phyloP scores from a whole-genome alignment of 2,797 vertebrate species.

The Pipistrellus kuhlii region DNA sequence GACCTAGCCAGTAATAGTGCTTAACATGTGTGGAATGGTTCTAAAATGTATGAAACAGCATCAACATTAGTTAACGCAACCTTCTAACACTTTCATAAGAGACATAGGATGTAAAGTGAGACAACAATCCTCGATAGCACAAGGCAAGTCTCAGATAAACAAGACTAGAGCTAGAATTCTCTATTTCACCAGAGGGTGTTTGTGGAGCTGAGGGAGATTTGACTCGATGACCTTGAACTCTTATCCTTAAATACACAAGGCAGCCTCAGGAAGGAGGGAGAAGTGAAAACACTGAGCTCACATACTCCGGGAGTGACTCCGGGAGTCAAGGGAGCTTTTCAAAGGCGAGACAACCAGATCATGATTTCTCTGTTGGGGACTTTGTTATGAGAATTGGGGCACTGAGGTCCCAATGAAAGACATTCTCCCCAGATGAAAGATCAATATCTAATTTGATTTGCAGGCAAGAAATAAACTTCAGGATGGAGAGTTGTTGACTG shows the following conservation, averaged over 20 bases:
- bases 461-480: slow-evolving; percentile 64
- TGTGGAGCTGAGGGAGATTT: slow-evolving; percentile 13
- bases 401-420: slow-evolving; percentile 56
- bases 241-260: slow-evolving; percentile 47
- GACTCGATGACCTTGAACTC: slow-evolving; percentile 41
- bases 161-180: not conserved
- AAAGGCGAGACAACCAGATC: slow-evolving; percentile 30
- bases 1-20: not conserved
- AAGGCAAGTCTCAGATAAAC: slow-evolving; percentile 34
- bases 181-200: not conserved
- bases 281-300: not conserved
- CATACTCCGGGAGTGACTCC: not conserved
- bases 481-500: slow-evolving; percentile 4
- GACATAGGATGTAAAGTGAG: not conserved
- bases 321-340: not conserved
- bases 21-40: not conserved
- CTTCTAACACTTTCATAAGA: not conserved
- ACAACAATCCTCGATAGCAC: not conserved
- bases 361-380: slow-evolving; percentile 47
- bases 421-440: slow-evolving; percentile 68
- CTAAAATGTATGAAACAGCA: slow-evolving; percentile 9
- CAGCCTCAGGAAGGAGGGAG: not conserved
- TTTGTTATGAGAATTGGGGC: slow-evolving; percentile 54
- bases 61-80: slow-evolving; percentile 23
- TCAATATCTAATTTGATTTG: slow-evolving; percentile 73